Conservation (phyloP, 2,113 vertebrate species). For the Oophaga pumilio region DNA sequence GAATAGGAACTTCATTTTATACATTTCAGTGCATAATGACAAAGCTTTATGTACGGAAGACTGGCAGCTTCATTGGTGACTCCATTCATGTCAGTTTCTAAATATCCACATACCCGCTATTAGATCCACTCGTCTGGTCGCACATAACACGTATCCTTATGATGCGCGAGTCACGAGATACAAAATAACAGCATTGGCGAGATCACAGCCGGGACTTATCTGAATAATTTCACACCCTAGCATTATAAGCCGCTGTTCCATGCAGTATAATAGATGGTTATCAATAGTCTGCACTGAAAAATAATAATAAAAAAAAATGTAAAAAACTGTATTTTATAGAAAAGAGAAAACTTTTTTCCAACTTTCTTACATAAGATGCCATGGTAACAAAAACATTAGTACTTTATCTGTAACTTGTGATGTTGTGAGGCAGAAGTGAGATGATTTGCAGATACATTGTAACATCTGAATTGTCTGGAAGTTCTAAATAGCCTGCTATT, state of each 20-base stretch:
- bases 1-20: too few species aligned
- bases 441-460: background rate
- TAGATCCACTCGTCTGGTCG: background rate
- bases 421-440: background rate
- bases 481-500: background rate
- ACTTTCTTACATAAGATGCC: background rate
- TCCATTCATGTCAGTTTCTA: background rate
- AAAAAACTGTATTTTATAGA: background rate
- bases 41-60: too few species aligned
- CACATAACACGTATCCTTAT: background rate
- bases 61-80: background rate
- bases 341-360: background rate
- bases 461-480: background rate
- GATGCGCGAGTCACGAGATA: background rate
- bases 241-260: background rate
- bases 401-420: background rate
- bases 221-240: background rate
- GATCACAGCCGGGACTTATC: background rate
- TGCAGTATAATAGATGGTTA: background rate
- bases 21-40: too few species aligned
- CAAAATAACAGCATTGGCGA: background rate
- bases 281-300: background rate
- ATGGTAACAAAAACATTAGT: background rate
- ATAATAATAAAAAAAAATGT: background rate
- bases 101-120: background rate